These are phyloP conservation scores for Dryococelus australis DNA, from an alignment of 2,888 invertebrate genomes.

Conservation along the genomic window DNA sequence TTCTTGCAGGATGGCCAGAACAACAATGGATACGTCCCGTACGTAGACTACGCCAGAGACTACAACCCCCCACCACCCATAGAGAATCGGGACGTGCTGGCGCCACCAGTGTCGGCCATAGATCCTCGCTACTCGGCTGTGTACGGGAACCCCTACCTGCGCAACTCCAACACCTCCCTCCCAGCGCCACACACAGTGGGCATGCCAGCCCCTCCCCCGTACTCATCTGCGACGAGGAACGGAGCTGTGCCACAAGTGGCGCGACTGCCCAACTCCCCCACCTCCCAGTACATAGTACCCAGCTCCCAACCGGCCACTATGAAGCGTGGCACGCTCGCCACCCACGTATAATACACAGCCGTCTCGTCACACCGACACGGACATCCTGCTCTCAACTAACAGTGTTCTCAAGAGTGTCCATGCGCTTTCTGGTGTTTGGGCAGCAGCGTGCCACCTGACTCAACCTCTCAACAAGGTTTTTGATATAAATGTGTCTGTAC, in stretches of 20 bases:
- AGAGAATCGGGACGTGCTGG: constrained; percentile 44
- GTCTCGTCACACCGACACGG: not conserved
- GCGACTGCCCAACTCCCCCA: constrained; percentile 60
- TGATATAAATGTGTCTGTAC: not conserved
- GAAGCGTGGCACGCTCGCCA: constrained; percentile 70
- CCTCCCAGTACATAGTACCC: constrained; percentile 65
- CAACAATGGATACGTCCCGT: constrained; percentile 86
- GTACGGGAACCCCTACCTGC: constrained; percentile 83
- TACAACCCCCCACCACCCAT: constrained; percentile 82
- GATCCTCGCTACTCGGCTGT: constrained; percentile 89
- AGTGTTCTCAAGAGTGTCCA: too few species aligned
- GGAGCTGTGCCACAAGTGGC: constrained; percentile 65
- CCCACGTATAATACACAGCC: constrained; percentile 61
- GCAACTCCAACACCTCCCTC: constrained; percentile 67
- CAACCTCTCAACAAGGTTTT: not conserved
- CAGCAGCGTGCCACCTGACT: too few species aligned
- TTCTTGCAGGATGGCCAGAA: constrained; percentile 75
- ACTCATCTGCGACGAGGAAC: constrained; percentile 53
- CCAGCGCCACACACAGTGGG: constrained; percentile 67
- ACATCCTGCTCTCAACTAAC: too few species aligned
- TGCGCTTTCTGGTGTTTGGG: too few species aligned
- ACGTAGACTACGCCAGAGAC: constrained; percentile 87
- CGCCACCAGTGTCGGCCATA: constrained; percentile 57
- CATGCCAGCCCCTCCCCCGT: constrained; percentile 52
- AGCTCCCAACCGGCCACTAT: constrained; percentile 65